These are phyloP conservation scores for Malurus splendens DNA, from an alignment of 2,797 vertebrate species.

Conservation along the genomic window DNA sequence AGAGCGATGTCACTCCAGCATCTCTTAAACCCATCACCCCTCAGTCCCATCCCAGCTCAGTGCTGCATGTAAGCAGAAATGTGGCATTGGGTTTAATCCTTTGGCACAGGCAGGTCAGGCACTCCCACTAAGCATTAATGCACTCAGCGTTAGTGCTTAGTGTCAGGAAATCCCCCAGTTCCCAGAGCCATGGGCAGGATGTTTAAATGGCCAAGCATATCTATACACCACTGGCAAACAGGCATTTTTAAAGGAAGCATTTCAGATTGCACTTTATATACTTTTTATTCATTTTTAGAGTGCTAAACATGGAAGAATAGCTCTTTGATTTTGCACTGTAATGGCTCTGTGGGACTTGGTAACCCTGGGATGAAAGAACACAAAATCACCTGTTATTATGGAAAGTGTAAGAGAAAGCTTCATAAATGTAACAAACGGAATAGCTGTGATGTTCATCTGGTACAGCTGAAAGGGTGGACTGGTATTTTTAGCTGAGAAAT, in stretches of 20 bases:
- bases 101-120: constrained; percentile 27
- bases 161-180: constrained; percentile 23
- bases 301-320: not conserved
- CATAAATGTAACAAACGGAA: not conserved
- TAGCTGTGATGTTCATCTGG: not conserved
- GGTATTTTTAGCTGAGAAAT: not conserved
- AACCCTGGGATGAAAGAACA: not conserved
- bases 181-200: not conserved
- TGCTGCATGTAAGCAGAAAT: constrained; percentile 12
- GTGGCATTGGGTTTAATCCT: constrained; percentile 29
- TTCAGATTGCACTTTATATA: not conserved
- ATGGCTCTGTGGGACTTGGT: not conserved
- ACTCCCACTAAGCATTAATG: constrained; percentile 16
- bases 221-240: not conserved
- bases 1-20: not conserved
- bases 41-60: not conserved
- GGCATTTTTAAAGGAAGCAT: not conserved
- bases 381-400: not conserved
- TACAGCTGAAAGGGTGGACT: not conserved
- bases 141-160: not conserved
- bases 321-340: not conserved
- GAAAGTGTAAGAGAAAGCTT: not conserved
- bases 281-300: not conserved
- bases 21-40: not conserved
- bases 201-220: not conserved